Conservation (phyloP, 2,797 vertebrate species). For the Buphagus erythrorhynchus region DNA sequence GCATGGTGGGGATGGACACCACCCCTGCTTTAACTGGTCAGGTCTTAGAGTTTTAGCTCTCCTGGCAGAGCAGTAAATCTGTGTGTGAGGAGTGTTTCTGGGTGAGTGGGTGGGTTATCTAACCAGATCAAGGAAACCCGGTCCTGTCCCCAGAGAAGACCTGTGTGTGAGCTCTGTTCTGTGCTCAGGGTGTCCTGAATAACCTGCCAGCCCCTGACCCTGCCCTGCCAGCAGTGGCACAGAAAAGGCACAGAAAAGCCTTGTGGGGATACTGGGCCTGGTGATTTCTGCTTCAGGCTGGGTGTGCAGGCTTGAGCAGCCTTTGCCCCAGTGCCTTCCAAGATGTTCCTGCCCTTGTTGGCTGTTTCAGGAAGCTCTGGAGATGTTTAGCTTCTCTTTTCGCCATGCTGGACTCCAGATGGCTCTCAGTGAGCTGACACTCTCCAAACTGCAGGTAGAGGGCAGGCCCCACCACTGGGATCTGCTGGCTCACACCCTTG, state of each 20-base stretch:
- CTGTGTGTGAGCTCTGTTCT: background rate
- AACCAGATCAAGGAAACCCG: background rate
- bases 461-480: background rate
- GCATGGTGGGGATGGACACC: background rate
- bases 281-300: background rate
- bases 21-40: background rate
- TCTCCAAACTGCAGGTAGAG: conserved; percentile 26
- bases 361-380: background rate
- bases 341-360: background rate
- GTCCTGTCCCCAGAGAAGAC: background rate
- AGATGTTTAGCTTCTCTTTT: background rate
- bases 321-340: rapidly evolving
- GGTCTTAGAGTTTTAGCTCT: background rate
- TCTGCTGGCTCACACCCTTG: background rate
- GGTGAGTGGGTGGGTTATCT: conserved; percentile 48
- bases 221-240: background rate
- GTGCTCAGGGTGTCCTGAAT: background rate
- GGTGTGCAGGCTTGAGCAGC: background rate
- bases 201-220: background rate
- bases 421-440: background rate
- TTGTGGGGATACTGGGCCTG: rapidly evolving
- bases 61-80: background rate
- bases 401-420: rapidly evolving
- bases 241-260: background rate
- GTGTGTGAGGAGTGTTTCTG: background rate